Conservation (phyloP, 1,140 invertebrate species). For the Spodoptera frugiperda region DNA sequence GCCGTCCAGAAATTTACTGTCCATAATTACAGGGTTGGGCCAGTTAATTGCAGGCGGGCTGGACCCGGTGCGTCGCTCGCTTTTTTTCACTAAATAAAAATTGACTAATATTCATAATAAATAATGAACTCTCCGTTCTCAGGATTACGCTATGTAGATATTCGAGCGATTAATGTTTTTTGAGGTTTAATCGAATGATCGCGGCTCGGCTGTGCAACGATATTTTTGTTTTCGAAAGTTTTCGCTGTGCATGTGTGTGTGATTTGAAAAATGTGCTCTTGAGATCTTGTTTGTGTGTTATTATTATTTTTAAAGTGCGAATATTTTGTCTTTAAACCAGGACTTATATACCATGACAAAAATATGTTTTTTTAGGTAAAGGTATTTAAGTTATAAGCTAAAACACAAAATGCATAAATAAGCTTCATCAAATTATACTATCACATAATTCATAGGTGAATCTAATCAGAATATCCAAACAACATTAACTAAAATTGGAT, state of each 20-base stretch:
- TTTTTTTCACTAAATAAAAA: constrained; percentile 86
- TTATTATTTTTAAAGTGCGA: no score
- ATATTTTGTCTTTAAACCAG: no score
- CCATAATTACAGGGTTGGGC: constrained; percentile 86
- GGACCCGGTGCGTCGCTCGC: constrained; percentile 70
- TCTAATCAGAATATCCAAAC: background rate
- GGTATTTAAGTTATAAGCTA: no score
- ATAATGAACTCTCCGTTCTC: constrained; percentile 83
- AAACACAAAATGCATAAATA: no score
- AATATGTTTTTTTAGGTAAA: no score
- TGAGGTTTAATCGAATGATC: constrained; percentile 65
- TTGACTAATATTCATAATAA: constrained; percentile 86
- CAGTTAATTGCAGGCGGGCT: constrained; percentile 83
- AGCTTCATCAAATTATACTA: no score
- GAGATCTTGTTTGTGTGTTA: background rate
- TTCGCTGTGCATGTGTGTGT: background rate
- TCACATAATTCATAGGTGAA: no score
- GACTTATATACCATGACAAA: no score
- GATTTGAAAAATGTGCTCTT: background rate
- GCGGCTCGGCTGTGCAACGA: constrained; percentile 14
- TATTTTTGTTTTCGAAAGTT: constrained; percentile 20
- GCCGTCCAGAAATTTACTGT: constrained; percentile 86
- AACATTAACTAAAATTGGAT: background rate
- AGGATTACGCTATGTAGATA: constrained; percentile 69
- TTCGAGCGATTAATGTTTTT: constrained; percentile 73